These are phyloP conservation scores for Eulemur albifrons DNA, from an alignment of 2,797 vertebrate species.

Conservation along the genomic window DNA sequence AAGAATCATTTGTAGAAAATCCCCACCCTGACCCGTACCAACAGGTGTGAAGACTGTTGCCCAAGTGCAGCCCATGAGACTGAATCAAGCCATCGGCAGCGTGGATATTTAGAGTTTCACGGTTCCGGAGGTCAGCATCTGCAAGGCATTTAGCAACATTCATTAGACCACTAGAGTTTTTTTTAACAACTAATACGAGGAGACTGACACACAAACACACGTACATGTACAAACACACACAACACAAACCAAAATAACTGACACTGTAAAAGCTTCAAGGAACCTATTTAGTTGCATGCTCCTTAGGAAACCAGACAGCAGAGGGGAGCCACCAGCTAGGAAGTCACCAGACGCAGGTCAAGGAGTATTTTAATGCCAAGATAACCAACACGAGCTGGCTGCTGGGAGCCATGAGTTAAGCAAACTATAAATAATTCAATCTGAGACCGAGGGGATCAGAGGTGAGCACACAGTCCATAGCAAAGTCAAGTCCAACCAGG, in stretches of 20 bases:
- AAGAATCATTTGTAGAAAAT: not conserved
- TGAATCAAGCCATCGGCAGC: constrained; percentile 70
- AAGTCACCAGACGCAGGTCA: not conserved
- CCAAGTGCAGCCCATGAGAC: constrained; percentile 70
- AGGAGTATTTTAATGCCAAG: not conserved
- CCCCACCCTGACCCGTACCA: constrained; percentile 74
- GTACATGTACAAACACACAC: not conserved
- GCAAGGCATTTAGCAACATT: not conserved
- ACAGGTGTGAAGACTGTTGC: constrained; percentile 93
- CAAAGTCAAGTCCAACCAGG: not conserved
- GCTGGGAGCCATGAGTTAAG: not conserved
- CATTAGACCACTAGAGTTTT: not conserved
- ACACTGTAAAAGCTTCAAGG: not conserved
- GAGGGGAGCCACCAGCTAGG: not conserved
- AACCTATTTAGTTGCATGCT: not conserved
- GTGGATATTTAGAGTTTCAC: constrained; percentile 78
- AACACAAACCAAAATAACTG: not conserved
- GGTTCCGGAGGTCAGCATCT: constrained; percentile 56
- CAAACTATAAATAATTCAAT: not conserved
- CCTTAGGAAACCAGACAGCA: not conserved
- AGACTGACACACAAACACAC: not conserved
- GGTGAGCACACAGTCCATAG: not conserved
- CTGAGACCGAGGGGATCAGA: not conserved
- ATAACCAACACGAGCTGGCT: not conserved
- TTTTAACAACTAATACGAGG: not conserved